Evolutionary conservation across 2,113 vertebrate genomes (phyloP), one percentile per base, ranked within the genome.

Genomic region (Dicentrarchus labrax): DNA sequence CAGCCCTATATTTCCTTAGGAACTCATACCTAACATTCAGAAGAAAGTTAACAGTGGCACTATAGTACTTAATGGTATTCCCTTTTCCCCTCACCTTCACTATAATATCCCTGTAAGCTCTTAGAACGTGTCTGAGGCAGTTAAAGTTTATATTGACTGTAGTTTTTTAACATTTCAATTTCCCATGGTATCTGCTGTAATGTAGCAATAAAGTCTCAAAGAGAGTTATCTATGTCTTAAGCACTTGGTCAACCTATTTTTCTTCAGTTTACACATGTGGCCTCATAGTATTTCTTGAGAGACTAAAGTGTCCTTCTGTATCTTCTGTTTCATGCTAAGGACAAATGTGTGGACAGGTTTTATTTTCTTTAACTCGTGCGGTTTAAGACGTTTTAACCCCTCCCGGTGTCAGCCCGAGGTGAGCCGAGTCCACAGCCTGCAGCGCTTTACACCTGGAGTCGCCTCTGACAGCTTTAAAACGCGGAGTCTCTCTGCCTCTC

Each of bases 391-490:
- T 39, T 8, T 16, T 71, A 64, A 57, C 1, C 10, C 53, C 54
- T 22, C 54, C 54, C 4, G 54, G 36, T 61, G 66, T 77, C 16
- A 68, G 45, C 39, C 13, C 9, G 39, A 76, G 39, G 43, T 30
- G 80, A 78, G 68, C 54, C 1, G 41, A 39, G 70, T 61, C 70
- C 53, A 8, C 53, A 10, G 68, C 70, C 76, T 41, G 69, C 76
- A 17, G 76, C 39, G 3, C 57, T 45, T 64, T 10, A 4, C 62
- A 66, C 54, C 60, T 64, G 36, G 47, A 62, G 47, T 65, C 22
- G 16, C n/a, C 64, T 36, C 82, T 43, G 77, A 69, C 73, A 4
- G 80, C 80, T 84, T 48, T 48, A 17, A 71, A 75, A 73, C 7
- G 24, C 66, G 3, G 10, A 45, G 15, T 62, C 68, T 57, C 64